Percentiles rank a stretch among this genome's conserved stretches.
Conservation (phyloP, 1,140 invertebrate genomes). For the Globodera ellingtonae region DNA sequence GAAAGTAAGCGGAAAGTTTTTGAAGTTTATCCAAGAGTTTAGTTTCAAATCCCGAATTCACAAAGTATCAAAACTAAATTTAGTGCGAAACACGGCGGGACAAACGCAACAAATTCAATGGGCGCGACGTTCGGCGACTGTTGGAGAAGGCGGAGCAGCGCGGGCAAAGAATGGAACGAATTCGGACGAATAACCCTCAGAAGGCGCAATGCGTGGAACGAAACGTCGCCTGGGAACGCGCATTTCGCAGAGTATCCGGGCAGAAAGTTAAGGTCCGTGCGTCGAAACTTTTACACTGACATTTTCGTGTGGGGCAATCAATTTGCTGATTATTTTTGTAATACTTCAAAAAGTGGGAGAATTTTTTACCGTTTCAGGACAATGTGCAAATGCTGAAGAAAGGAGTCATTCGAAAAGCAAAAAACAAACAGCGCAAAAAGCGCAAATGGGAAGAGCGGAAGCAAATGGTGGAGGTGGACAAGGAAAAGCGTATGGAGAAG, state of each 20-base stretch:
- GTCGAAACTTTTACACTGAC: no score
- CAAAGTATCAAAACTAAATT: not conserved
- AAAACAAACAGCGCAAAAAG: conserved; percentile 40
- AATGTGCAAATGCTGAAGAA: conserved; percentile 49
- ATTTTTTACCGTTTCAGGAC: conserved; percentile 33
- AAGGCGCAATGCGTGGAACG: conserved; percentile 47
- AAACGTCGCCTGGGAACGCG: conserved; percentile 47
- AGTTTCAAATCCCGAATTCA: no score
- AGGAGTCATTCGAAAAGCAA: conserved; percentile 44
- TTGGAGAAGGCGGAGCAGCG: conserved; percentile 47
- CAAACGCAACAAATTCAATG: conserved; percentile 47
- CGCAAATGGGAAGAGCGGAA: conserved; percentile 49
- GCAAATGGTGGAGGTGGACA: conserved; percentile 37
- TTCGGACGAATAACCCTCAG: conserved; percentile 45
- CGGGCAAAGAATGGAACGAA: conserved; percentile 33
- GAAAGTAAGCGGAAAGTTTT: conserved; percentile 7
- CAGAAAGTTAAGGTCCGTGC: conserved; percentile 48
- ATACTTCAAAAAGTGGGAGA: no score
- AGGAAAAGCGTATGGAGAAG: conserved; percentile 36
- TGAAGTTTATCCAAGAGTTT: conserved; percentile 22
- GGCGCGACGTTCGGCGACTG: conserved; percentile 48
- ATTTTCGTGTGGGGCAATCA: no score
- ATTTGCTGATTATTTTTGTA: no score
- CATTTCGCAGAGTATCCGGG: conserved; percentile 47
- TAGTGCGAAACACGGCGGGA: conserved; percentile 4